phyloP scores from a whole-genome alignment of 2,888 invertebrate species.

The Erebia aethiops region DNA sequence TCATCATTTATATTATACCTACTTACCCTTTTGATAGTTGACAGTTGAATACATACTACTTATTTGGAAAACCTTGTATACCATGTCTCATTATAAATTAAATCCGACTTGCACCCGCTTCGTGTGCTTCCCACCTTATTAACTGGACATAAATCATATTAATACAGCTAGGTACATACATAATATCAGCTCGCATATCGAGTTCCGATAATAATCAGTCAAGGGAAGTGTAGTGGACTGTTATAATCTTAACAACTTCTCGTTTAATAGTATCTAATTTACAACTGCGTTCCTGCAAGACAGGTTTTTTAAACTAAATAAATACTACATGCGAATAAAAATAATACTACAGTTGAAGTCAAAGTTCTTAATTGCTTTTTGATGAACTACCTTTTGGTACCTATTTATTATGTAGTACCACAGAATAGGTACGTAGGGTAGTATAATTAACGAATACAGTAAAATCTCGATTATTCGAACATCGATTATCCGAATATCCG shows the following conservation, averaged over 20 bases:
- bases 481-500: too few relatives aligned
- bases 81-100: not conserved
- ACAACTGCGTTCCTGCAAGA: slow-evolving; percentile 2
- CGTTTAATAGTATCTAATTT: slow-evolving; percentile 7
- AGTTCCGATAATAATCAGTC: slow-evolving; percentile 37
- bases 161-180: not conserved
- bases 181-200: slow-evolving; percentile 17
- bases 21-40: not conserved
- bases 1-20: not conserved
- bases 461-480: too few relatives aligned
- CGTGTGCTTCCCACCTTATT: slow-evolving; percentile 20
- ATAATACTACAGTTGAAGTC: not conserved
- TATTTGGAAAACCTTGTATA: not conserved
- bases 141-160: slow-evolving; percentile 19
- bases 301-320: not conserved
- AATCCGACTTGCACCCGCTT: not conserved
- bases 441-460: too few relatives aligned
- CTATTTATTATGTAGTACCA: too few relatives aligned
- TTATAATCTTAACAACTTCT: slow-evolving; percentile 11
- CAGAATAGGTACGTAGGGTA: too few relatives aligned
- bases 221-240: slow-evolving; percentile 29
- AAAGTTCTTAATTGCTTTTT: not conserved
- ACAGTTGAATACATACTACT: slow-evolving; percentile 9
- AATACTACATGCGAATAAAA: not conserved
- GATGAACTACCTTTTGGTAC: too few relatives aligned